Evolutionary conservation across 1,140 invertebrate species (phyloP), one percentile per base, ranked within the genome.

Genomic region (Leucophenga varia): DNA sequence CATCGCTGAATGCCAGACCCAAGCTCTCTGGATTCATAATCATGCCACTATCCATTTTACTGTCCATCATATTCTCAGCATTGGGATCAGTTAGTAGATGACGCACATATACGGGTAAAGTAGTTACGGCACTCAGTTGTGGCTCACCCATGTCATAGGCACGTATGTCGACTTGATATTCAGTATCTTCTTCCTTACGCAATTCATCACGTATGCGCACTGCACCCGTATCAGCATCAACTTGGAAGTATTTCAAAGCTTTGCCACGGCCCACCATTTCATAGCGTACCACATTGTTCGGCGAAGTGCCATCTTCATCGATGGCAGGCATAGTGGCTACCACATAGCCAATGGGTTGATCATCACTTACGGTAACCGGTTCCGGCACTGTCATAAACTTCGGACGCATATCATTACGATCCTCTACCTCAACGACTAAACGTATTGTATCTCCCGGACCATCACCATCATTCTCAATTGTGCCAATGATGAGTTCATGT

Each of bases 141-240:
- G 93, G 93, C 25, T 91, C 88, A 0, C 89, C 90, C 51, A 91
- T 81, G 70, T 97, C 93, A 64, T 90, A 91, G 0, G 89, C 92
- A 49, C 86, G 82, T 0, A 97, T 85, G 67, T 91, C 87, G 35
- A 95, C 84, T 28, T 89, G 87, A 77, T 91, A 93, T 77, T 93
- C 90, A 17, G 85, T 89, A 63, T 90, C 86, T 9, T 86, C 81
- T 69, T 92, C 89, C 71, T 93, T 93, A 31, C 87, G 81, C 20
- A 94, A 65, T 71, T 93, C 89, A 75, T 92, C 89, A 13, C 88
- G 82, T 1, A 93, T 84, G 21, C 84, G 80, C 8, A 94, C 70
- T 2, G 85, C 81, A 0, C 91, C 91, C 0, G 84, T 86, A 55
- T 92, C 89, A 0, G 89, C 82, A 76, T 94, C 89, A 5, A 95